phyloP scores from a whole-genome alignment of 2,113 vertebrate genomes.

The Larimichthys polyactis region DNA sequence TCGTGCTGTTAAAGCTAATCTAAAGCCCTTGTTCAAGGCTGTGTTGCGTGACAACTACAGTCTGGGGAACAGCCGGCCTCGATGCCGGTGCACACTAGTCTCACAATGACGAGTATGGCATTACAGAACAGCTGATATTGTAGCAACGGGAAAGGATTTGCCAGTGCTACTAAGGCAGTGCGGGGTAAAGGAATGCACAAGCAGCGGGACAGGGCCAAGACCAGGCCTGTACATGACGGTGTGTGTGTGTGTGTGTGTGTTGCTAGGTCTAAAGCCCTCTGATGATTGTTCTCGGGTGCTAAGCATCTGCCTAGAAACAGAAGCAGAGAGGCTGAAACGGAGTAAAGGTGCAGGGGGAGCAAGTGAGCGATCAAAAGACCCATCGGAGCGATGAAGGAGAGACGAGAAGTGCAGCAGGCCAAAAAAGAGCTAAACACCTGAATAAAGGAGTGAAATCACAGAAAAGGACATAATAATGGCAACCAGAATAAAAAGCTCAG shows the following conservation, averaged over 20 bases:
- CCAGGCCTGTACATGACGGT: conserved; percentile 36
- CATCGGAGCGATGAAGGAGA: conserved; percentile 14
- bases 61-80: neutral
- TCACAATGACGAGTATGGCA: conserved; percentile 6
- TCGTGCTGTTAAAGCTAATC: neutral
- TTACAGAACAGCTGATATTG: conserved; percentile 31
- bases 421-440: conserved; percentile 15
- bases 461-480: neutral
- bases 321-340: conserved; percentile 22
- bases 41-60: neutral
- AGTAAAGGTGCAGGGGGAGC: conserved; percentile 22
- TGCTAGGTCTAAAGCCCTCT: conserved; percentile 34
- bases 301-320: conserved; percentile 60
- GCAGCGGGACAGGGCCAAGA: conserved; percentile 36
- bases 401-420: neutral
- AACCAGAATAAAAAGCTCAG: conserved; percentile 1
- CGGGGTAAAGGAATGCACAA: conserved; percentile 47
- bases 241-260: conserved; percentile 8
- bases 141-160: conserved; percentile 8
- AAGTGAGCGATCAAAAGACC: conserved; percentile 8
- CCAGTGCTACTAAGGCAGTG: conserved; percentile 22
- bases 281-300: conserved; percentile 54
- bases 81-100: neutral
- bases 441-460: conserved; percentile 4
- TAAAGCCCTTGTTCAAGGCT: neutral